Evolutionary conservation across 2,113 vertebrate species (phyloP), one percentile per base, ranked within the genome.

Genomic region (Callocephalon fimbriatum): DNA sequence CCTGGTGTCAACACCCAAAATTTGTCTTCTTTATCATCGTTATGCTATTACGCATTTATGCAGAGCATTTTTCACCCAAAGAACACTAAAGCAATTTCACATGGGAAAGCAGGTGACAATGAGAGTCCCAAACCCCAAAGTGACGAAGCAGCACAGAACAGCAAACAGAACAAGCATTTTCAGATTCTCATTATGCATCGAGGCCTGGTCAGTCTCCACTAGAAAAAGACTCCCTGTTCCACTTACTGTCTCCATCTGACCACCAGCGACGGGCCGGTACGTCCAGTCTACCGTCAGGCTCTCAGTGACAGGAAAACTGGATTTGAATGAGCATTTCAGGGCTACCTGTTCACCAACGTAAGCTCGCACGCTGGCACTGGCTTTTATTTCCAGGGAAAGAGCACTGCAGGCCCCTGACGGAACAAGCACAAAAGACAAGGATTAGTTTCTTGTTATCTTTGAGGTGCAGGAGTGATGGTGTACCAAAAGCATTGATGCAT

Each of bases 231-330:
- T 42, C 38, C 53, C 20, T 13, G 42, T 12, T 62, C 17, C 63
- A 98, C 98, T 98, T 95, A 98, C 98, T 2, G 97, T 95, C 75
- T 98, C 97, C 58, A 98, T 97, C 11, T 20, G 96, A 5, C 99
- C 99, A 22, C 99, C 99, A 2, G 85, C 47, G 47, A 97, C 94
- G 5, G 98, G 98, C 16, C 98, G 98, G 59, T 99, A 99, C 0
- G 98, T 98, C 99, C 99, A 99, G 97, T 99, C 98, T 2, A 99
- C 97, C 2, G 96, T 98, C 94, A 99, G 98, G 67, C 90, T 98
- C 84, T 99, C 99, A 2, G 98, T 98, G 37, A 98, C 90, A 8
- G 95, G 96, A 3, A 97, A 97, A 23, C 86, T 97, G 27, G 99
- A 99, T 17, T n/a, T 97, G 98, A 99, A 99, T 4, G 97, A 97